Evolutionary conservation across 1,140 invertebrate species (phyloP).

Genomic region (Eulimnadia texana): DNA sequence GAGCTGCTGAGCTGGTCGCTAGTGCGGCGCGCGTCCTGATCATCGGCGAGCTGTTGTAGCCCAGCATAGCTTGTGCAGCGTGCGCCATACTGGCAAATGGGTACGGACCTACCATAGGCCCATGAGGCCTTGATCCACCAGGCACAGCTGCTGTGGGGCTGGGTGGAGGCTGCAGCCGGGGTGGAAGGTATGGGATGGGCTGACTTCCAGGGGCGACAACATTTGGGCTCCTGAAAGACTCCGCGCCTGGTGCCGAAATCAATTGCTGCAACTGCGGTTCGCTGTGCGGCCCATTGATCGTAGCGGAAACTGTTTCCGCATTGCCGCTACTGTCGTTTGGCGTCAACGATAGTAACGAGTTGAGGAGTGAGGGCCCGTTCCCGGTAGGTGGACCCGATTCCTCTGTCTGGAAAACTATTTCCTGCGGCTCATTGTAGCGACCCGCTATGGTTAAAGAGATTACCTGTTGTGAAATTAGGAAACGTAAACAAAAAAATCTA

Average conservation of each 20-base stretch:
- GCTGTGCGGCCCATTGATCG: background rate
- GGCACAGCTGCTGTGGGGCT: background rate
- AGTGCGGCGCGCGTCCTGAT: background rate
- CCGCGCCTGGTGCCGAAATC: constrained; percentile 34
- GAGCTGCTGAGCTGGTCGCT: background rate
- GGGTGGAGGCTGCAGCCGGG: constrained; percentile 22
- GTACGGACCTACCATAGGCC: constrained; percentile 37
- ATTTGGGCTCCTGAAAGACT: constrained; percentile 28
- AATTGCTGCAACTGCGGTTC: background rate
- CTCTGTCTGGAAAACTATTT: constrained; percentile 49
- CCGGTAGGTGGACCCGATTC: constrained; percentile 22
- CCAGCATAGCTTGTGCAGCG: constrained; percentile 43
- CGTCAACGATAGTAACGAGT: background rate
- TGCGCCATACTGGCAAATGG: constrained; percentile 83
- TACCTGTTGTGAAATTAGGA: constrained; percentile 31
- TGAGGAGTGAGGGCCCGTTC: background rate
- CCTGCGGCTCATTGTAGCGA: constrained; percentile 51
- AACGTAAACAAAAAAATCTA: background rate
- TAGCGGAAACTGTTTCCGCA: background rate
- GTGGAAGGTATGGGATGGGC: constrained; percentile 25
- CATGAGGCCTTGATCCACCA: background rate
- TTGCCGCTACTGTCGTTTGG: background rate
- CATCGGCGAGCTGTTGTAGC: constrained; percentile 19
- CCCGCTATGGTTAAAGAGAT: constrained; percentile 75
- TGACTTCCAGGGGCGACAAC: constrained; percentile 28